phyloP scores from a whole-genome alignment of 2,888 invertebrate species.

The Barypeithes pellucidus region DNA sequence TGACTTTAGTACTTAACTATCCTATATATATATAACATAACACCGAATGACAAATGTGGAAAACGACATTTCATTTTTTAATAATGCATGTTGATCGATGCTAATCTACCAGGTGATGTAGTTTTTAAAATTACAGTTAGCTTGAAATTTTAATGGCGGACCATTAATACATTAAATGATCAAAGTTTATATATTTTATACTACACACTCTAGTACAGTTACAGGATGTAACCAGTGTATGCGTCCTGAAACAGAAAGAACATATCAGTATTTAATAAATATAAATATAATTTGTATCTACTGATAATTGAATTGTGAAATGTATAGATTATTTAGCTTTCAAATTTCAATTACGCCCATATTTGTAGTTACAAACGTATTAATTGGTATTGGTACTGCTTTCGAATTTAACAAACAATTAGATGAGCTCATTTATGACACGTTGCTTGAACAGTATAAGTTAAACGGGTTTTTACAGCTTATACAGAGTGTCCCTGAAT shows the following conservation, averaged over 20 bases:
- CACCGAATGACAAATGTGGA: slow-evolving; percentile 49
- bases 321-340: too few species aligned
- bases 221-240: slow-evolving; percentile 57
- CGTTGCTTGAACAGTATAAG: too few species aligned
- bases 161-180: slow-evolving; percentile 39
- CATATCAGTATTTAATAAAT: neutral
- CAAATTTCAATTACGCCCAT: too few species aligned
- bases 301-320: too few species aligned
- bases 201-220: slow-evolving; percentile 48
- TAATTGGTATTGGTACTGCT: too few species aligned
- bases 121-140: slow-evolving; percentile 38
- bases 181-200: slow-evolving; percentile 31
- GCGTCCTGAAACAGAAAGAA: slow-evolving; percentile 56
- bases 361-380: too few species aligned
- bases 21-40: slow-evolving; percentile 39
- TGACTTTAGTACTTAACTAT: slow-evolving; percentile 53
- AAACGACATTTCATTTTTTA: slow-evolving; percentile 36
- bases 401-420: too few species aligned
- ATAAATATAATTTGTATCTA: too few species aligned
- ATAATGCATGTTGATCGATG: slow-evolving; percentile 38
- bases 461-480: too few species aligned
- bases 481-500: too few species aligned
- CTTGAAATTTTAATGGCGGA: slow-evolving; percentile 46
- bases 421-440: too few species aligned
- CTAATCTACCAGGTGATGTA: slow-evolving; percentile 45